These are phyloP conservation scores for Xenopus tropicalis DNA, from an alignment of 2,113 vertebrate species.

Conservation along the genomic window DNA sequence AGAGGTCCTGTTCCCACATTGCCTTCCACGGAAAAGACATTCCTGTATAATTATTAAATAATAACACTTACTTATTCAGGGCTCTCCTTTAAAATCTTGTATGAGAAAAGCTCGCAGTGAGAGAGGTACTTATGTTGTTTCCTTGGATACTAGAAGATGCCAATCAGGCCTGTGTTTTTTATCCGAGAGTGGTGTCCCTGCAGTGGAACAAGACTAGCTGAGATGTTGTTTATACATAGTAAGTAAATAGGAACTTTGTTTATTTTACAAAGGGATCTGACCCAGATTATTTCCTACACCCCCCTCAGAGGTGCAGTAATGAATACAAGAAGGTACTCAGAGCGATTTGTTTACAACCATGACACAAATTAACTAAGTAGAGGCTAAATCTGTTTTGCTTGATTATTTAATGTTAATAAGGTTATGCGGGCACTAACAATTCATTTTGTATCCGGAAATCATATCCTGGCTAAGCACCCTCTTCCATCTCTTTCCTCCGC, in stretches of 20 bases:
- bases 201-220: slow-evolving; percentile 61
- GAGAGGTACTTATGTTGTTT: slow-evolving; percentile 79
- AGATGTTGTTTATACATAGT: slow-evolving; percentile 71
- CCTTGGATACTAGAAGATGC: slow-evolving; percentile 86
- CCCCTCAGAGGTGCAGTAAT: slow-evolving; percentile 47
- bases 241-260: slow-evolving; percentile 73
- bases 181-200: slow-evolving; percentile 71
- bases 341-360: slow-evolving; percentile 46
- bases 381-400: slow-evolving; percentile 36
- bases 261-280: slow-evolving; percentile 68
- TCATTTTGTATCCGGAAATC: slow-evolving; percentile 28
- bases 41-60: slow-evolving; percentile 78
- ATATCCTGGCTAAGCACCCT: slow-evolving; percentile 34
- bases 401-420: slow-evolving; percentile 20
- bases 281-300: slow-evolving; percentile 57
- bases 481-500: slow-evolving; percentile 42
- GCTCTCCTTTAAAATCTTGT: slow-evolving; percentile 70
- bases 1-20: slow-evolving; percentile 61
- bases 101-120: slow-evolving; percentile 70
- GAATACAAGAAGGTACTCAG: slow-evolving; percentile 41
- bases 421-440: slow-evolving; percentile 29
- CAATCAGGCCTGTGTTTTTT: slow-evolving; percentile 72
- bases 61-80: slow-evolving; percentile 74
- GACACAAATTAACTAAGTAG: slow-evolving; percentile 45
- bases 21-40: slow-evolving; percentile 63